phyloP scores from a whole-genome alignment of 2,113 vertebrate species.

The Mesocricetus auratus region DNA sequence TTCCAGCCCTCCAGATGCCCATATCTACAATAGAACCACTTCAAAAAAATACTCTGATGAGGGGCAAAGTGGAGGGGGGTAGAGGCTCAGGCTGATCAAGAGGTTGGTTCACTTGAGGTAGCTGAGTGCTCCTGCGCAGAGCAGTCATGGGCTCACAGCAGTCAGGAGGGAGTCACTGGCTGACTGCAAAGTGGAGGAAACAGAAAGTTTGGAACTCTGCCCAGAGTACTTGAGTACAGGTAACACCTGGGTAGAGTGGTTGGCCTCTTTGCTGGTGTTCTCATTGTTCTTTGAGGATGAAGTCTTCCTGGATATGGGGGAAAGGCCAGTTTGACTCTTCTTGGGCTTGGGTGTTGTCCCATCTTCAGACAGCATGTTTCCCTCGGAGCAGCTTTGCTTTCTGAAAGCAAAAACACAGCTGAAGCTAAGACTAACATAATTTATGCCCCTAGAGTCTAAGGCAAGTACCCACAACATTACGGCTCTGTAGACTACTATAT shows the following conservation, averaged over 20 bases:
- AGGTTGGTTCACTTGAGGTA: constrained; percentile 71
- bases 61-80: not conserved
- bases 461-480: not conserved
- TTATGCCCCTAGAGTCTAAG: not conserved
- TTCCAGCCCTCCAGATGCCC: constrained; percentile 40
- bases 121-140: constrained; percentile 67
- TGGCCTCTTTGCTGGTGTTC: constrained; percentile 72
- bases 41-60: constrained; percentile 78
- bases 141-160: constrained; percentile 60
- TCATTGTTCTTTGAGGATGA: constrained; percentile 69
- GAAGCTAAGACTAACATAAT: not conserved
- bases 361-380: not conserved
- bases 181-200: not conserved
- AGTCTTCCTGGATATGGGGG: constrained; percentile 58
- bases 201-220: constrained; percentile 1
- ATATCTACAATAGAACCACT: constrained; percentile 61
- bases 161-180: constrained; percentile 14
- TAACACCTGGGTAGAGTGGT: constrained; percentile 70
- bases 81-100: constrained; percentile 44
- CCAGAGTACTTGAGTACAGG: constrained; percentile 81
- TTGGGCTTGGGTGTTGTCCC: not conserved
- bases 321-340: constrained; percentile 35
- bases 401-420: constrained; percentile 27
- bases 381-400: constrained; percentile 44
- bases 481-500: not conserved